A percentile compares a stretch with the other conserved stretches of the same genome.
Evolutionary conservation across 2,888 invertebrate species (phyloP).

Genomic region (Seira musarum): DNA sequence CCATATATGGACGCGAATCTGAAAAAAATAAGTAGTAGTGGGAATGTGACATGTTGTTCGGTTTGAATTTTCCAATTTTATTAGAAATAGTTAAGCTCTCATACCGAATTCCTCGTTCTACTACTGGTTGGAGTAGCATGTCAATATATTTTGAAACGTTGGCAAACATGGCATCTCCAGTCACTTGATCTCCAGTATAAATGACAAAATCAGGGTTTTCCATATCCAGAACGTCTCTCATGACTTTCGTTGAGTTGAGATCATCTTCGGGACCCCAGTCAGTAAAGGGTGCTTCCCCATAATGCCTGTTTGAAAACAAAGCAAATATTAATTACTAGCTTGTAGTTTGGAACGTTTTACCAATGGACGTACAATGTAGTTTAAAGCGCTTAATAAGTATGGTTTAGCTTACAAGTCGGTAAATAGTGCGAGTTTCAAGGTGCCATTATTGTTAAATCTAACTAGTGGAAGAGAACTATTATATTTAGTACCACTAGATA

Average conservation of each 20-base stretch:
- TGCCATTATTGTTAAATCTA: slow-evolving; percentile 34
- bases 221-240: slow-evolving; percentile 58
- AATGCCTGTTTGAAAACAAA: too few relatives aligned
- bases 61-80: too few relatives aligned
- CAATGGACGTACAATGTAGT: too few relatives aligned
- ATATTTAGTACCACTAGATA: too few relatives aligned
- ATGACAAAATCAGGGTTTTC: slow-evolving; percentile 64
- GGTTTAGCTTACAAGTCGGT: slow-evolving; percentile 42
- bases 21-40: neutral
- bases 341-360: too few relatives aligned
- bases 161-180: slow-evolving; percentile 58
- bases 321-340: too few relatives aligned
- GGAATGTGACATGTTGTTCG: neutral
- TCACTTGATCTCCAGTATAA: slow-evolving; percentile 61
- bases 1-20: slow-evolving; percentile 62
- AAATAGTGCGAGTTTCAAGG: slow-evolving; percentile 43
- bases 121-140: slow-evolving; percentile 54
- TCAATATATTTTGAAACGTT: slow-evolving; percentile 57
- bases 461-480: too few relatives aligned
- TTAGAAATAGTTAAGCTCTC: too few relatives aligned
- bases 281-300: slow-evolving; percentile 57
- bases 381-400: too few relatives aligned
- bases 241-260: slow-evolving; percentile 53
- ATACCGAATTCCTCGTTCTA: slow-evolving; percentile 54
- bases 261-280: slow-evolving; percentile 62